Evolutionary conservation across 2,888 invertebrate genomes (phyloP).

Genomic region (Tanypteryx hageni): DNA sequence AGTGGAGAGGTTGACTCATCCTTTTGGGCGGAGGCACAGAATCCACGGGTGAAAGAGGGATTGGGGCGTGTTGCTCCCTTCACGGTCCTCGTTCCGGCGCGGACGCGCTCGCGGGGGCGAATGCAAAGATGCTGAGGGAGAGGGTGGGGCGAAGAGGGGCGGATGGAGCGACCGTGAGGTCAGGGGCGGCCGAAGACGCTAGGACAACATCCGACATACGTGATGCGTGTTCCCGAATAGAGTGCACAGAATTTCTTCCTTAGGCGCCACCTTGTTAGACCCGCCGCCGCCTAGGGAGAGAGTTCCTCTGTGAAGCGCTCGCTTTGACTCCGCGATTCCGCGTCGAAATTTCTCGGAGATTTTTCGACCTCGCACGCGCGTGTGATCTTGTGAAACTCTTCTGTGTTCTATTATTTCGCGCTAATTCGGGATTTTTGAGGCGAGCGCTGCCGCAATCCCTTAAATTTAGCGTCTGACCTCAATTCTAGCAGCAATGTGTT

Average conservation of each 20-base stretch:
- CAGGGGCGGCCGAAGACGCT: neutral
- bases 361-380: neutral
- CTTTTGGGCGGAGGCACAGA: neutral
- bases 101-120: neutral
- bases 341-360: neutral
- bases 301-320: neutral
- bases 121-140: neutral
- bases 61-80: no score
- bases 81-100: no score
- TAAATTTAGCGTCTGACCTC: no score
- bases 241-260: constrained; percentile 3
- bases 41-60: neutral
- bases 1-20: no score
- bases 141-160: neutral
- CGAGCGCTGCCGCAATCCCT: no score
- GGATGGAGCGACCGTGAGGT: neutral
- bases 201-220: constrained; percentile 47
- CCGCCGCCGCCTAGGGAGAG: neutral
- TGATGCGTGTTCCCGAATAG: constrained; percentile 44
- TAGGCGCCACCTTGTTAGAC: neutral
- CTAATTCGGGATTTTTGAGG: no score
- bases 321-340: neutral
- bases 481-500: no score
- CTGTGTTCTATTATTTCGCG: no score
- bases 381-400: no score